These are phyloP conservation scores for Platichthys flesus DNA, from an alignment of 2,113 vertebrate genomes.

Conservation along the genomic window DNA sequence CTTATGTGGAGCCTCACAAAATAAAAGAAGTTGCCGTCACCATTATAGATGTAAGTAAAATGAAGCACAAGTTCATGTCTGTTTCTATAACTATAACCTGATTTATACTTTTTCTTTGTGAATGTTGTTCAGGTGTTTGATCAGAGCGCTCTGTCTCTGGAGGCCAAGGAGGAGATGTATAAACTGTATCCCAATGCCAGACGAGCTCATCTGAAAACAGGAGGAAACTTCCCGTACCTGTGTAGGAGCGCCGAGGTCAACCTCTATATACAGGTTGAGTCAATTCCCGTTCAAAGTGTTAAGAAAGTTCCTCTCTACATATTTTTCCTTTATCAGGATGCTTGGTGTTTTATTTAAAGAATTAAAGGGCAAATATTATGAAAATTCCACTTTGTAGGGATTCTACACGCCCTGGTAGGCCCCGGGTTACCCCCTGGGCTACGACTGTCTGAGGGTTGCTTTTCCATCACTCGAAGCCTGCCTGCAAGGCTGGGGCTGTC, in stretches of 20 bases:
- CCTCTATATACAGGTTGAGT: conserved; percentile 89
- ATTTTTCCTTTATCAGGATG: too few species aligned
- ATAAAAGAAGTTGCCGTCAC: conserved; percentile 95
- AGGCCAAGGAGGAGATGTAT: conserved; percentile 99
- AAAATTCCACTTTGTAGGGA: too few species aligned
- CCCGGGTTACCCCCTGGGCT: too few species aligned
- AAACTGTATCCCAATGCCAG: conserved; percentile 95
- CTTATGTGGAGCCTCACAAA: conserved; percentile 98
- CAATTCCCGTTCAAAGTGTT: not conserved
- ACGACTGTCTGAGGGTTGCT: too few species aligned
- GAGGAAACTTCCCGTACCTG: conserved; percentile 97
- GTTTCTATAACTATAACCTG: not conserved
- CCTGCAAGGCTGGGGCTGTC: too few species aligned
- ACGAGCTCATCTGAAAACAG: conserved; percentile 97
- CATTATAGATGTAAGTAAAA: conserved; percentile 93
- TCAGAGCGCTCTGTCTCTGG: conserved; percentile 94
- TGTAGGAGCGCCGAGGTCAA: conserved; percentile 98
- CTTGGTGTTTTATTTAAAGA: too few species aligned
- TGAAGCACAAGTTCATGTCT: not conserved
- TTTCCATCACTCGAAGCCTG: too few species aligned
- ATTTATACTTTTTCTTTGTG: not conserved
- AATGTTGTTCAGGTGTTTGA: conserved; percentile 89
- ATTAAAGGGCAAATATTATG: too few species aligned
- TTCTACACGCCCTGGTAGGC: too few species aligned
- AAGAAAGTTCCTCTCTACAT: not conserved